phyloP scores from a whole-genome alignment of 2,113 vertebrate genomes.

The Bucco capensis region DNA sequence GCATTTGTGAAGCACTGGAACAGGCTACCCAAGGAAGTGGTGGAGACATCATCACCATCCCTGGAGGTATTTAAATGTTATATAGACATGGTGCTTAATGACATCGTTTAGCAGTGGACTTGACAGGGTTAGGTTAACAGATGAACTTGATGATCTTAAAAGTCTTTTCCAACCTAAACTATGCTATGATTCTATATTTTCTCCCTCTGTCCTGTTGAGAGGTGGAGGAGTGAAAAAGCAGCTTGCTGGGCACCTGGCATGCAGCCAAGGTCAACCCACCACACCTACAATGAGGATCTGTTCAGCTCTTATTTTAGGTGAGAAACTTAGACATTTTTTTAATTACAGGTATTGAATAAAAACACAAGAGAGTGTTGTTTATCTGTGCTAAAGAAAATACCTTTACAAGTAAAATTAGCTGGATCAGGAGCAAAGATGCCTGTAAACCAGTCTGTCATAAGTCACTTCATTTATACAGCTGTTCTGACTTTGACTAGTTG shows the following conservation, averaged over 20 bases:
- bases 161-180: background rate
- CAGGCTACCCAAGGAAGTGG: background rate
- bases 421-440: background rate
- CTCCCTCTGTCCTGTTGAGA: background rate
- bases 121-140: background rate
- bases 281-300: background rate
- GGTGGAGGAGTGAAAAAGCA: background rate
- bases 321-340: rapidly evolving
- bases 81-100: background rate
- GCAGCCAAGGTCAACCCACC: background rate
- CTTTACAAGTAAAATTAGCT: background rate
- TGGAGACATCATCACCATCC: background rate
- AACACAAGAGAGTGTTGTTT: background rate
- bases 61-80: background rate
- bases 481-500: background rate
- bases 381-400: background rate
- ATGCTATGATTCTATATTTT: background rate
- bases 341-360: background rate
- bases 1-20: background rate
- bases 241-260: background rate
- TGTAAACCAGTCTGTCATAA: background rate
- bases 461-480: background rate
- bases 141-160: background rate
- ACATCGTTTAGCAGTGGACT: background rate
- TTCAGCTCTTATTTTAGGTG: background rate